phyloP scores from a whole-genome alignment of 2,797 vertebrate species.

The Ataeniobius toweri region DNA sequence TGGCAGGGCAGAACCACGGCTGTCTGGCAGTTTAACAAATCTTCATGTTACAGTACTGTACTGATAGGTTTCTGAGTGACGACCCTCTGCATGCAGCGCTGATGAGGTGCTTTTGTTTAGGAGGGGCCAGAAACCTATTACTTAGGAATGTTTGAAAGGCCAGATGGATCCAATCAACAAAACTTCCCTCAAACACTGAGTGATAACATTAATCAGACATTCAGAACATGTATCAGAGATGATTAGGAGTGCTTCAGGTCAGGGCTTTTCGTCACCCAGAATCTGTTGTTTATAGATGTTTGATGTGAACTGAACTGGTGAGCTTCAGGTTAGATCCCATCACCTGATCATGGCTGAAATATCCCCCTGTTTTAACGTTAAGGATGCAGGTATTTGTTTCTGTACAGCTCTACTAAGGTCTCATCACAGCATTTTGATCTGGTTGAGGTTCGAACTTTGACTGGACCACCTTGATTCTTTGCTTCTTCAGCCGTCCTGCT shows the following conservation, averaged over 20 bases:
- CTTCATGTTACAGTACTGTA: neutral
- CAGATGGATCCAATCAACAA: slow-evolving; percentile 10
- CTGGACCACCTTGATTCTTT: no score
- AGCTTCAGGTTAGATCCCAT: neutral
- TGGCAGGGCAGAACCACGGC: slow-evolving; percentile 9
- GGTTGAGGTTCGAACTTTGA: no score
- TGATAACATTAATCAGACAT: neutral
- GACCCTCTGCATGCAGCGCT: neutral
- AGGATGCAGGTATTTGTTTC: no score
- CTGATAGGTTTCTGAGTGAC: neutral
- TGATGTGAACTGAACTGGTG: neutral
- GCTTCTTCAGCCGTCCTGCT: no score
- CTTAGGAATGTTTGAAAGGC: slow-evolving; percentile 8
- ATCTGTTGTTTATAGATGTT: neutral
- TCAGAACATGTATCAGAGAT: neutral
- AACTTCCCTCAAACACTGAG: neutral
- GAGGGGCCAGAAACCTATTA: slow-evolving; percentile 5
- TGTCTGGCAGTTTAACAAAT: neutral
- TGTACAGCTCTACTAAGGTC: no score
- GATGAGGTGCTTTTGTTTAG: slow-evolving; percentile 3
- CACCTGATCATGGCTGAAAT: no score
- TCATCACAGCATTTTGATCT: no score
- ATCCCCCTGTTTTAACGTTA: no score
- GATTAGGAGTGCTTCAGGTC: neutral
- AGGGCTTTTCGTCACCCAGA: neutral